Percentiles rank a stretch among this genome's conserved stretches.
Evolutionary conservation across 1,140 invertebrate genomes (phyloP).

Genomic region (Dinoponera quadriceps): DNA sequence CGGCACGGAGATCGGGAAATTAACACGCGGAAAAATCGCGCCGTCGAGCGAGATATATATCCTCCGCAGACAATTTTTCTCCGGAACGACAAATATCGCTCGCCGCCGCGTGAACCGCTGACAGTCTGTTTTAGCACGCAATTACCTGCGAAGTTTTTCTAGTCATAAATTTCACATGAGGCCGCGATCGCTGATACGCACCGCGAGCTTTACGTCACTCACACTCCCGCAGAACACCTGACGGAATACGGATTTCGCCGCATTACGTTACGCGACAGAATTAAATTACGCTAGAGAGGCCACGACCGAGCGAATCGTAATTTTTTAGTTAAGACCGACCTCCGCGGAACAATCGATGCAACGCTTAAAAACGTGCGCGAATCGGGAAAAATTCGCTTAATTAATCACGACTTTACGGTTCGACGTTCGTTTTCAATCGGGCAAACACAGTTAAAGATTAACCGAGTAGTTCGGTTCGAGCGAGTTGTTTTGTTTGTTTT

Average conservation of each 20-base stretch:
- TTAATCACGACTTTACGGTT: neutral
- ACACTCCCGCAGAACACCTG: neutral
- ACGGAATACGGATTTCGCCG: no score
- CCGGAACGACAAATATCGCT: neutral
- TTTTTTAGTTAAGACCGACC: no score
- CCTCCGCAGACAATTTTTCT: neutral
- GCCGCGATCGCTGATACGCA: neutral
- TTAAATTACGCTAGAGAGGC: constrained; percentile 2
- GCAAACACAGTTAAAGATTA: constrained; percentile 14
- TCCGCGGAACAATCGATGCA: neutral
- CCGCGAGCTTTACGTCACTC: constrained; percentile 2
- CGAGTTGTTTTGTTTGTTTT: no score
- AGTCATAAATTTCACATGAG: constrained; percentile 23
- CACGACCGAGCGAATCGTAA: no score
- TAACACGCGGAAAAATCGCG: no score
- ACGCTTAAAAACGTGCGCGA: constrained; percentile 2
- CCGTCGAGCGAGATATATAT: neutral
- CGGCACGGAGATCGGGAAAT: no score
- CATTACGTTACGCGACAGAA: constrained; percentile 4
- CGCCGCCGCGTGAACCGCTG: neutral
- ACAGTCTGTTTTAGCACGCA: neutral
- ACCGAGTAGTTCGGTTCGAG: neutral
- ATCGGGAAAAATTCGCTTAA: neutral
- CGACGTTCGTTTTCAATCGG: constrained; percentile 1
- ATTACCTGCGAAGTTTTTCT: neutral